Percentiles rank a stretch among this genome's conserved stretches.
Conservation (phyloP, 2,113 vertebrate species). For the Argyrosomus japonicus region DNA sequence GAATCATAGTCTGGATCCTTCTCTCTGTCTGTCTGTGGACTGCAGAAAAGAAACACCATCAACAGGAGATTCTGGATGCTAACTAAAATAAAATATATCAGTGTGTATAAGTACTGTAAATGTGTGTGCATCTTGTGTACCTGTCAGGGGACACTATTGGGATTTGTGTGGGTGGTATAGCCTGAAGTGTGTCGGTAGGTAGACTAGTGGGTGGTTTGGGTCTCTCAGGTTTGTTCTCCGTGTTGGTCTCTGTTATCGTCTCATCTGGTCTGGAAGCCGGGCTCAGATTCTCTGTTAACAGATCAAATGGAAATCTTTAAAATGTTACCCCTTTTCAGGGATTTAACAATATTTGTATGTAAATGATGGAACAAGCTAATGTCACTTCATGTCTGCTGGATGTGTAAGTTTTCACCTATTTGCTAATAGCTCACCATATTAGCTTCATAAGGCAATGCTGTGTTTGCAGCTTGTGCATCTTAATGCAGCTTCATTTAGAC, state of each 20-base stretch:
- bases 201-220: conserved; percentile 83
- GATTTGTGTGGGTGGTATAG: conserved; percentile 73
- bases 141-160: conserved; percentile 87
- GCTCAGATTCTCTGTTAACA: conserved; percentile 61
- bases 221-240: conserved; percentile 66
- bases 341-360: no score
- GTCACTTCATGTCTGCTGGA: no score
- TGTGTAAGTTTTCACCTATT: no score
- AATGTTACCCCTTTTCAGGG: background rate
- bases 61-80: background rate
- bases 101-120: background rate
- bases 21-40: conserved; percentile 93
- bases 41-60: conserved; percentile 72
- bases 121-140: conserved; percentile 48
- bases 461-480: background rate
- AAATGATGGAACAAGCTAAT: no score
- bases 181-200: conserved; percentile 71
- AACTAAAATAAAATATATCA: no score
- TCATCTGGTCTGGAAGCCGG: conserved; percentile 50
- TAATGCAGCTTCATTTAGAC: no score
- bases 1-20: conserved; percentile 95
- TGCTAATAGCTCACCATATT: background rate
- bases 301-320: background rate
- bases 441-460: background rate
- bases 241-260: conserved; percentile 42